Evolutionary conservation across 1,140 invertebrate species (phyloP).

Genomic region (Eurytemora carolleeae): DNA sequence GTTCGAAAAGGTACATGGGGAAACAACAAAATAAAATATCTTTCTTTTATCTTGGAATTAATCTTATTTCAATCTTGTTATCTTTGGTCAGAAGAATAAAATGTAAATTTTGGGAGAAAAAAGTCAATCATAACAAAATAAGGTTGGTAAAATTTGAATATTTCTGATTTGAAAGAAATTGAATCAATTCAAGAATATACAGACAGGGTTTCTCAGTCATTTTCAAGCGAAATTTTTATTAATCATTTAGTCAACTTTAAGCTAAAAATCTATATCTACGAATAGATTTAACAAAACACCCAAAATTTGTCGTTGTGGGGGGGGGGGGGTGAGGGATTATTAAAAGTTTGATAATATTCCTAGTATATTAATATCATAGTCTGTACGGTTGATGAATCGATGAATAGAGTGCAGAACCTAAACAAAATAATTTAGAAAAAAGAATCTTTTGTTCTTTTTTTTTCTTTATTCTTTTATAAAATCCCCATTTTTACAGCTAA

Average conservation of each 20-base stretch:
- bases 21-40: not conserved
- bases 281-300: constrained; percentile 25
- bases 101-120: not conserved
- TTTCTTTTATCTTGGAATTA: not conserved
- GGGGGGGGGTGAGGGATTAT: constrained; percentile 76
- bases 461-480: not conserved
- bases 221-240: no score
- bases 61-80: not conserved
- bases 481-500: not conserved
- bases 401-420: constrained; percentile 8
- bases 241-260: not conserved
- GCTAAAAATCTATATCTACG: not conserved
- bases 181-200: not conserved
- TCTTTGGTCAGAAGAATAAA: not conserved
- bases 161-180: not conserved
- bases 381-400: constrained; percentile 2
- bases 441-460: no score
- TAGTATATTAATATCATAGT: constrained; percentile 11
- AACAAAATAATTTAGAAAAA: not conserved
- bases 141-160: not conserved
- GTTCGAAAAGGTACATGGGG: no score
- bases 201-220: not conserved
- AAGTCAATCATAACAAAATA: not conserved
- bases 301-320: constrained; percentile 62
- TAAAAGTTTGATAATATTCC: constrained; percentile 90